Conservation (phyloP, 2,797 vertebrate genomes). For the Hipposideros larvatus region DNA sequence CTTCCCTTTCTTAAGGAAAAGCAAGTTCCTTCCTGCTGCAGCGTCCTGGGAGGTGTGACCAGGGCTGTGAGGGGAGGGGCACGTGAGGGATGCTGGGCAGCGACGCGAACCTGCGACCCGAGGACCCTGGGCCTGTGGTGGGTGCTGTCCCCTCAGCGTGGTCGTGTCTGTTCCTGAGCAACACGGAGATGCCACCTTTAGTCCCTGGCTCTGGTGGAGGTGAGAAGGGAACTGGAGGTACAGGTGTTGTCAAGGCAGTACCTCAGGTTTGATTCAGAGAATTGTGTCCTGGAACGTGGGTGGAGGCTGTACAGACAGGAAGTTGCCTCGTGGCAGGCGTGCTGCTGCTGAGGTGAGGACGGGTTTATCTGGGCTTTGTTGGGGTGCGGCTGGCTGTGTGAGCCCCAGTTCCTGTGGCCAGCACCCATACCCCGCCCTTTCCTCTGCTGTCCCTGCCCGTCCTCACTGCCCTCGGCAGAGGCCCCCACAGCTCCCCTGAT, state of each 20-base stretch:
- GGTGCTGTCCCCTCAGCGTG: rapidly evolving
- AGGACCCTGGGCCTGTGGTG: not conserved
- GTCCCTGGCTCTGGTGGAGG: not conserved
- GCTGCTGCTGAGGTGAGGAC: not conserved
- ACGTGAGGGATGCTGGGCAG: not conserved
- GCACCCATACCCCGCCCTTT: not conserved
- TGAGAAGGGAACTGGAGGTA: not conserved
- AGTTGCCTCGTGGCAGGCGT: not conserved
- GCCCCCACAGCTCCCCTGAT: not conserved
- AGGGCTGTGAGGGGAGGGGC: not conserved
- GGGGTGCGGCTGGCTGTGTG: too few species aligned
- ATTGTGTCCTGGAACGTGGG: not conserved
- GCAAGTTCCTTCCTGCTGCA: not conserved
- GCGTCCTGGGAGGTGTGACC: not conserved
- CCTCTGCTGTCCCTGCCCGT: too few species aligned
- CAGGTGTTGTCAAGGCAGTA: not conserved
- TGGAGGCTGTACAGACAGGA: not conserved
- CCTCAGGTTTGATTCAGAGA: not conserved
- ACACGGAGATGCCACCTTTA: rapidly evolving
- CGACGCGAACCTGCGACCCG: too few species aligned
- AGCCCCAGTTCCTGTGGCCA: not conserved
- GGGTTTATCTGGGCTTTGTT: not conserved
- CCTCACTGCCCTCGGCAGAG: not conserved
- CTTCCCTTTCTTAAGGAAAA: not conserved
- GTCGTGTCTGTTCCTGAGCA: not conserved